Evolutionary conservation across 2,888 invertebrate genomes (phyloP).

Genomic region (Tuberolachnus salignus): DNA sequence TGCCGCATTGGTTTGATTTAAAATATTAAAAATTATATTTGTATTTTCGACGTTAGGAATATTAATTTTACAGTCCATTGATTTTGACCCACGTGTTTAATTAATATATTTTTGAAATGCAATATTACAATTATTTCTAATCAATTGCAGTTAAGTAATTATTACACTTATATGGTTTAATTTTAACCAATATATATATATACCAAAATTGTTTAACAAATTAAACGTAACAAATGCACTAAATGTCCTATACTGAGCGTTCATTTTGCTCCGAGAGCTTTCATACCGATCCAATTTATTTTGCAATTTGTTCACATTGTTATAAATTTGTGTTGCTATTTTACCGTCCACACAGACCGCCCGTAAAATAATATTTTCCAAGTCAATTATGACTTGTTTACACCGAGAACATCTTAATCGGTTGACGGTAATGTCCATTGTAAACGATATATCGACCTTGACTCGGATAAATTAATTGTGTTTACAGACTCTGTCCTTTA

Average conservation of each 20-base stretch:
- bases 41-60: no score
- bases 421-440: background rate
- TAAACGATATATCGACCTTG: background rate
- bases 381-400: background rate
- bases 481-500: no score
- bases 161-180: no score
- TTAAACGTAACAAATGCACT: background rate
- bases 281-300: background rate
- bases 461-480: background rate
- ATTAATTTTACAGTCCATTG: no score
- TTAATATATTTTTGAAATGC: no score
- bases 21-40: no score
- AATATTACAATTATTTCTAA: no score
- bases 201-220: no score
- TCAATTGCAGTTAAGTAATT: no score
- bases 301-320: conserved; percentile 2
- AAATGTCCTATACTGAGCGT: background rate
- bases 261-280: background rate
- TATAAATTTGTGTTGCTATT: background rate
- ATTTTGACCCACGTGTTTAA: no score
- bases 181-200: no score
- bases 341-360: background rate
- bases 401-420: conserved; percentile 1
- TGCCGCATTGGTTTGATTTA: no score
- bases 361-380: background rate